Base-by-base conservation (phyloP, 2,113 vertebrate species). In the Peromyscus maniculatus region DNA sequence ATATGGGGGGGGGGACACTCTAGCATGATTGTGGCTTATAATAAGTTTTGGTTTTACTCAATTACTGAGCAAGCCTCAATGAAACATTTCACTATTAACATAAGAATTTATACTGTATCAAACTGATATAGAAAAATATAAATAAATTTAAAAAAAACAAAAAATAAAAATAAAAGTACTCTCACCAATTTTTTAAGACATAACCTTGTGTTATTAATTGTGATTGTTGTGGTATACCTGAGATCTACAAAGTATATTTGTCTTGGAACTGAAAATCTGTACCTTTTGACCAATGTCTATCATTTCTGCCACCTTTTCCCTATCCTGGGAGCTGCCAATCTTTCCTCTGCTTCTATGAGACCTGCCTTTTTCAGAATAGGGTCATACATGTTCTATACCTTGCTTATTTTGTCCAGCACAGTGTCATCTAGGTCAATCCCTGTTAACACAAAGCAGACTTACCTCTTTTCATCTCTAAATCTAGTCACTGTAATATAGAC, bases 331-430 rank as follows among this genome's bases (percentile, higher is more conserved):
- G 22, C 43, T 49, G 4, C 7, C 43, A 31, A 33, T 39, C 26
- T 36, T 33, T 55, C 46, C 3, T 75, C 69, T 55, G 67, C 57
- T 64, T 75, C 87, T 72, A 2, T 4, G 36, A 19, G 17, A 26
- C 28, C 67, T 74, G 24, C 7, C 4, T 52, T 74, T 74, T 72
- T 64, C 26, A 33, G 7, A 39, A 52, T 43, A 16, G 15, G 3
- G 24, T 55, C 16, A 39, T 3, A 7, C 31, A 28, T 2, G 3
- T 6, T 80, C 12, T 52, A 24, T 7, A 1, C 0, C 67, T 39
- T 78, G 24, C 57, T 82, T 39, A 33, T 89, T 52, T 64, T 17
- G 17, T 13, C 49, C 46, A 83, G 43, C 7, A 52, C 26, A 62
- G 36, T 71, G 8, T 82, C 78, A 79, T 82, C 66, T 71, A 57